phyloP scores from a whole-genome alignment of 37 sponge, comb jelly and placozoan genomes.

The Halichondria panicea region DNA sequence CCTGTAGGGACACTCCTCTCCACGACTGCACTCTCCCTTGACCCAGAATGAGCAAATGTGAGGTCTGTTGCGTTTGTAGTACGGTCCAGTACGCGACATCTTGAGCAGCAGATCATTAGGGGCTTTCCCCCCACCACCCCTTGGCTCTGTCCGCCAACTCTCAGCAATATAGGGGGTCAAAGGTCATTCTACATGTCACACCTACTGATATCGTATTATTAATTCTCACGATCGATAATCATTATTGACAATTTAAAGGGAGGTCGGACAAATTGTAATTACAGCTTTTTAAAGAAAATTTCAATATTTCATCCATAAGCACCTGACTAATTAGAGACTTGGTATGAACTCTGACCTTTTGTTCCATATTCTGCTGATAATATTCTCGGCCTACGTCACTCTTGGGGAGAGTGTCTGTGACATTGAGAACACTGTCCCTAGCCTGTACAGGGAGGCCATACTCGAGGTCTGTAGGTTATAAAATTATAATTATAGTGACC shows the following conservation, averaged over 20 bases:
- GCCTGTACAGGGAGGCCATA: conserved; percentile 96
- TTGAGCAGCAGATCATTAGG: conserved; percentile 87
- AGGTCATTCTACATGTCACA: background rate
- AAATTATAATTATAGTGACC: too few relatives aligned
- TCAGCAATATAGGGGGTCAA: conserved; percentile 30
- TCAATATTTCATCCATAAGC: too few relatives aligned
- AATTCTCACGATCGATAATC: too few relatives aligned
- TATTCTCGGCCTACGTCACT: conserved; percentile 95
- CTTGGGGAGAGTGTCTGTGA: conserved; percentile 85
- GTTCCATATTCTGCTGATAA: conserved; percentile 86
- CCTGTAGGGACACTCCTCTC: conserved; percentile 96
- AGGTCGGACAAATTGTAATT: too few relatives aligned
- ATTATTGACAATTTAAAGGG: too few relatives aligned
- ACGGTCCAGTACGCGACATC: conserved; percentile 91
- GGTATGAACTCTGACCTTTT: conserved; percentile 35
- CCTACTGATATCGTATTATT: background rate
- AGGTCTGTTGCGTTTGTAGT: conserved; percentile 98
- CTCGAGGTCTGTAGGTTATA: conserved; percentile 82
- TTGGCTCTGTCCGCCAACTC: conserved; percentile 61
- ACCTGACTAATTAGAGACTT: background rate
- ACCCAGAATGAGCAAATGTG: conserved; percentile 99
- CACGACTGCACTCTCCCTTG: conserved; percentile 97
- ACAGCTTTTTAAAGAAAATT: too few relatives aligned
- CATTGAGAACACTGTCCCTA: conserved; percentile 69
- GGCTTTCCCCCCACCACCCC: conserved; percentile 88